Evolutionary conservation across 92 coral and sea anemone genomes (phyloP).

Genomic region (Epizoanthus stellaris): DNA sequence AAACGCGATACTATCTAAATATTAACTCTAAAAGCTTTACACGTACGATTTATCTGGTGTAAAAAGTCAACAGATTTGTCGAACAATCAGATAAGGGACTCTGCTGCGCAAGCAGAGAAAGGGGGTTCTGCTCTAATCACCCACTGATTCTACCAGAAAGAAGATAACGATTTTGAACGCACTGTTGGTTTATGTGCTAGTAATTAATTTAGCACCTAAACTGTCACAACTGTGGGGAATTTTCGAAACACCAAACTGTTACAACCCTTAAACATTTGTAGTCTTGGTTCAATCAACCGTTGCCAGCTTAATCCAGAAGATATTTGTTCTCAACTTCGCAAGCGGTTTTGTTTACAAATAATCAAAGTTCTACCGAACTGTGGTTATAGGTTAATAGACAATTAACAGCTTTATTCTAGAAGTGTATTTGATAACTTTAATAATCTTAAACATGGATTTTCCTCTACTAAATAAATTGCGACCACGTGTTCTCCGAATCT

Average conservation of each 20-base stretch:
- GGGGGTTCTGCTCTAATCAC: not conserved
- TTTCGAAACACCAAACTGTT: not conserved
- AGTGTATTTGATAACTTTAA: no score
- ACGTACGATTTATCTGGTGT: not conserved
- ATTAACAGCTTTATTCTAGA: not conserved
- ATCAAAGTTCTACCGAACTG: not conserved
- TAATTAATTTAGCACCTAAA: not conserved
- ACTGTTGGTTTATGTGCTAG: not conserved
- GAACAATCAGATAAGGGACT: not conserved
- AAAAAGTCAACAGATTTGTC: not conserved
- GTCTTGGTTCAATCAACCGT: not conserved
- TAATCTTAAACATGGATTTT: not conserved
- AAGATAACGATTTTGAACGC: no score
- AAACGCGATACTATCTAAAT: not conserved
- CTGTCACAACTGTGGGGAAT: not conserved
- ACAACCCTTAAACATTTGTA: not conserved
- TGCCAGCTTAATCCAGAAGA: no score
- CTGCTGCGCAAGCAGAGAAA: conserved; percentile 12
- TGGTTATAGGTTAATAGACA: not conserved
- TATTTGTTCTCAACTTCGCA: not conserved
- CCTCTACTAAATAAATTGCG: conserved; percentile 4
- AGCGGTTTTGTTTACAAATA: not conserved
- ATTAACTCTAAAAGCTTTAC: not conserved
- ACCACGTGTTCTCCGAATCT: conserved; percentile 5
- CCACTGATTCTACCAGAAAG: not conserved